phyloP scores from a whole-genome alignment of 2,888 invertebrate species.

The Oxytorus armatus region DNA sequence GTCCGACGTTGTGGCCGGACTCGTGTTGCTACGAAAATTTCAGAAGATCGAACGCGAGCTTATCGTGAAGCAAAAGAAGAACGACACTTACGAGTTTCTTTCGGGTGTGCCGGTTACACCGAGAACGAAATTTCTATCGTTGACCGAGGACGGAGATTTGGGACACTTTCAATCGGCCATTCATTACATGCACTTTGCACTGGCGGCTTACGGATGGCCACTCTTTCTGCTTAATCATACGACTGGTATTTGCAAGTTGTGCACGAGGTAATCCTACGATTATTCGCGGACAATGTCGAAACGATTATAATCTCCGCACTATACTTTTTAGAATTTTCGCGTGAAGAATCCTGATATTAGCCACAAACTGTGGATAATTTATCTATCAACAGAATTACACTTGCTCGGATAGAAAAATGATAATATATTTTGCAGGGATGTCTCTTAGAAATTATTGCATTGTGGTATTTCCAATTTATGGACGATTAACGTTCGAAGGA shows the following conservation, averaged over 20 bases:
- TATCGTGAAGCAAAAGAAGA: conserved; percentile 90
- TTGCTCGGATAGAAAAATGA: too few relatives aligned
- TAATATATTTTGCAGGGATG: too few relatives aligned
- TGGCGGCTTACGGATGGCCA: conserved; percentile 95
- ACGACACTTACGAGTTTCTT: conserved; percentile 93
- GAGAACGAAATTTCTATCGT: conserved; percentile 91
- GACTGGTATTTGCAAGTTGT: conserved; percentile 90
- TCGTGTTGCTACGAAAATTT: conserved; percentile 91
- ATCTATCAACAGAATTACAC: neutral
- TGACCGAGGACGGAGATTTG: conserved; percentile 90
- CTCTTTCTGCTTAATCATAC: conserved; percentile 91
- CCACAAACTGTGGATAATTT: neutral
- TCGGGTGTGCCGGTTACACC: conserved; percentile 94
- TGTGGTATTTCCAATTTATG: too few relatives aligned
- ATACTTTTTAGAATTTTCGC: too few relatives aligned
- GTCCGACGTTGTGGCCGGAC: conserved; percentile 93
- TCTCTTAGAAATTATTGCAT: too few relatives aligned
- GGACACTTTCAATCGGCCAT: conserved; percentile 90
- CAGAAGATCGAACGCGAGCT: conserved; percentile 92
- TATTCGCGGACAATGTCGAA: neutral
- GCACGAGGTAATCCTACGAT: conserved; percentile 85
- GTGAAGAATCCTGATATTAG: too few relatives aligned
- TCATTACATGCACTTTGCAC: conserved; percentile 93
- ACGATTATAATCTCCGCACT: too few relatives aligned
- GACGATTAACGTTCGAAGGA: too few relatives aligned